A percentile compares a stretch with the other conserved stretches of the same genome.
phyloP scores from a whole-genome alignment of 2,888 invertebrate genomes.

The Notocelia uddmanniana region DNA sequence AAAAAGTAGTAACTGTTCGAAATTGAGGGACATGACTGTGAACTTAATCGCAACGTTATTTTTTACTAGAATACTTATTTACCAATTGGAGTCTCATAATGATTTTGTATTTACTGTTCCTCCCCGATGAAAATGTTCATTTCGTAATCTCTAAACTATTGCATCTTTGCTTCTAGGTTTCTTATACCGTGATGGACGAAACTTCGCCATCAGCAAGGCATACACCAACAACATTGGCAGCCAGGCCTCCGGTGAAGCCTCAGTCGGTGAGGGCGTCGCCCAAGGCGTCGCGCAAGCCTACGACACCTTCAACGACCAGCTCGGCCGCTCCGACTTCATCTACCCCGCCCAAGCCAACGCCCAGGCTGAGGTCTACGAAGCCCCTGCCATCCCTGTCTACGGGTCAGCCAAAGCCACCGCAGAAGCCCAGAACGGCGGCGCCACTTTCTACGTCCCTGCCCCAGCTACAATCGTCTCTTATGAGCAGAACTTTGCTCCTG shows the following conservation, averaged over 20 bases:
- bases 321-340: slow-evolving; percentile 59
- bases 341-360: slow-evolving; percentile 65
- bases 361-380: slow-evolving; percentile 61
- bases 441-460: slow-evolving; percentile 67
- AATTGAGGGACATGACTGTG: neutral
- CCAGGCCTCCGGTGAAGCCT: slow-evolving; percentile 65
- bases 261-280: slow-evolving; percentile 58
- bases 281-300: slow-evolving; percentile 62
- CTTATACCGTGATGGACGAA: slow-evolving; percentile 71
- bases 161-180: slow-evolving; percentile 57
- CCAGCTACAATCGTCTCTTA: slow-evolving; percentile 72
- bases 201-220: slow-evolving; percentile 67
- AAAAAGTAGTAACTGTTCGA: neutral
- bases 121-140: neutral
- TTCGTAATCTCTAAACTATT: slow-evolving; percentile 2
- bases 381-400: slow-evolving; percentile 52
- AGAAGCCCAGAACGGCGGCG: slow-evolving; percentile 56
- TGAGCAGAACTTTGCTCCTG: slow-evolving; percentile 70
- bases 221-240: slow-evolving; percentile 61
- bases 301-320: slow-evolving; percentile 56
- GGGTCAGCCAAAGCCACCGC: slow-evolving; percentile 56
- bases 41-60: no score
- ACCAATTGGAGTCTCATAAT: neutral
- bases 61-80: no score
- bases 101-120: neutral